Base-by-base conservation (phyloP, 1,140 invertebrate species). In the Brachionus rotundiformis region DNA sequence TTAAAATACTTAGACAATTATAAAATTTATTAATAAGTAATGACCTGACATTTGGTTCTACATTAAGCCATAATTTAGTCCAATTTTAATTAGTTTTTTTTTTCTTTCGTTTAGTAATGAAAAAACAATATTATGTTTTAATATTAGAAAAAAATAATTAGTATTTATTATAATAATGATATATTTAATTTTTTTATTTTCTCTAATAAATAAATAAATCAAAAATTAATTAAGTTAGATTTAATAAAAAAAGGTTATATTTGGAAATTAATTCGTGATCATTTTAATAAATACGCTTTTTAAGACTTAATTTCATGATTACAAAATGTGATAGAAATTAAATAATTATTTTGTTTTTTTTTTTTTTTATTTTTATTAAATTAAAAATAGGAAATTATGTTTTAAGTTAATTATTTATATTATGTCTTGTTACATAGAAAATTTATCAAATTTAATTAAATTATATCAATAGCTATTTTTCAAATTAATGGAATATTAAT, bases 401-500 rank as follows among this genome's bases (percentile, higher is more conserved):
- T 49, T 49, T 49, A 5, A 8, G 47, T 54, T 54, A 54, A 54
- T 54, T 54, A 54, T 54, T 54, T 54, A 54, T 54, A 54, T 54
- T 54, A n/a, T 0, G 19, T 19, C 16, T 23, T 25, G 23, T 54
- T 54, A 54, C 47, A 54, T 16, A 54, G 47, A 16, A 19, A 19
- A 19, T 54, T 54, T 54, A 54, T 54, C 47, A 54, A 54, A 54
- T 19, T 19, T 54, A 54, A 54, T 54, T 54, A 23, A 19, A 54
- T 54, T 54, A 23, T 25, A 54, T 19, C 19, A 54, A 54, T 54
- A 23, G n/a, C 47, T 54, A 25, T 54, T 54, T 19, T 54, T 54
- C 8, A 54, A 54, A 54, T 54, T 23, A 54, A 54, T 54, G 47
- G 47, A 54, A 54, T 54, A 54, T 54, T 54, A 54, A 54, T 54